Evolutionary conservation across 2,888 invertebrate species (phyloP), one percentile per base, ranked within the genome.

Genomic region (Platycnemis pennipes): DNA sequence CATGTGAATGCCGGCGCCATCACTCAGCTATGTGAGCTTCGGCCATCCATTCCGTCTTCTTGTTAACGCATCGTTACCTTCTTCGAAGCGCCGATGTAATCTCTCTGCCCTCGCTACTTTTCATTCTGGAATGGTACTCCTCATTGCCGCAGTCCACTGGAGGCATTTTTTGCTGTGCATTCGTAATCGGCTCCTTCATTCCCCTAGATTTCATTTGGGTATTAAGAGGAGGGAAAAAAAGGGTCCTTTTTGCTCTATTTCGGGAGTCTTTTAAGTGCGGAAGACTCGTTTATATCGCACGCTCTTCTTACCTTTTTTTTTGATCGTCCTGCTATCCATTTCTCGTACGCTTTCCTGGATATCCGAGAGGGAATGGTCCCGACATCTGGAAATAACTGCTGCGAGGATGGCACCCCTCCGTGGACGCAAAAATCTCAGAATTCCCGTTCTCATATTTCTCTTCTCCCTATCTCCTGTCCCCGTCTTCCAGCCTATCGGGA

Each of bases 311-410:
- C 26, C 42, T 91, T 89, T 56, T 42, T 63, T 13, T 63, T 56
- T 91, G 31, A 7, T 91, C 63, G 26, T 44, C 63, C 63, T 11
- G 44, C 44, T 42, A 16, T 91, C 63, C 44, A n/a, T 44, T 63
- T 63, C 44, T 44, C 91, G 56, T 63, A n/a, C n/a, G 44, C 63
- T 44, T 69, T 91, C 91, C 77, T 77, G 31, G 37, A 77, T 37
- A 77, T 37, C 37, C 77, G 2, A 37, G 77, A 91, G 63, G 49
- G 22, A 77, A 37, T 37, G 45, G 88, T 42, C 13, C 91, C 91
- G 56, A 44, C 91, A 69, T 91, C 63, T 91, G 91, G 69, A 91
- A 91, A 91, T 91, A 91, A 91, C 91, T 91, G 63, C 63, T 42
- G 26, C n/a, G 56, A 26, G 37, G 63, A 63, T 63, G 91, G 91